A percentile compares a stretch with the other conserved stretches of the same genome.
Evolutionary conservation across 2,797 vertebrate species (phyloP).

Genomic region (Syngnathus acus): DNA sequence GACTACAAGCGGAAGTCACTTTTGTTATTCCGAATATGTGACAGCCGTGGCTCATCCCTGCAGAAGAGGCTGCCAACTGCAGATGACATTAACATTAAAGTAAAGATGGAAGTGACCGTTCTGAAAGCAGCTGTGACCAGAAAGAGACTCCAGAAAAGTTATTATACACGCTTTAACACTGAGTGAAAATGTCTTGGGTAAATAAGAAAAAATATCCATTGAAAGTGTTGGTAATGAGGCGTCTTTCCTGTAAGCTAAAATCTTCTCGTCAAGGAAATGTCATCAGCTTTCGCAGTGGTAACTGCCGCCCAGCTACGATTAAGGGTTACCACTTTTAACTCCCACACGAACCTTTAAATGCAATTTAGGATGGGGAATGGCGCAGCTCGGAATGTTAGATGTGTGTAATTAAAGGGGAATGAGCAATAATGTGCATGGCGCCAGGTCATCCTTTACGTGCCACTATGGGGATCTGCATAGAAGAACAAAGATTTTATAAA

Average conservation of each 20-base stretch:
- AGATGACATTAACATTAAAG: background rate
- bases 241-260: background rate
- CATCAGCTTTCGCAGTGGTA: background rate
- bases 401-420: background rate
- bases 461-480: background rate
- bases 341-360: background rate
- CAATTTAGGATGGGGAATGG: background rate
- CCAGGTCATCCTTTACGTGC: background rate
- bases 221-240: background rate
- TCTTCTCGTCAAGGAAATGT: slow-evolving; percentile 2
- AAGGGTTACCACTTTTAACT: slow-evolving; percentile 4
- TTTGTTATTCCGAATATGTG: background rate
- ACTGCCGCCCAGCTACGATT: background rate
- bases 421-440: background rate
- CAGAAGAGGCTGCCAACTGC: background rate
- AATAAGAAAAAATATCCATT: background rate
- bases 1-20: too few relatives aligned
- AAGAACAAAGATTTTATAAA: background rate
- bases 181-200: background rate
- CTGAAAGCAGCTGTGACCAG: background rate
- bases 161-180: too few relatives aligned
- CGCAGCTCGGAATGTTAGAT: background rate
- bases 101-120: background rate
- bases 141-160: background rate
- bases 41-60: background rate